Base-by-base conservation (phyloP, 2,113 vertebrate genomes). In the Hemicordylus capensis region DNA sequence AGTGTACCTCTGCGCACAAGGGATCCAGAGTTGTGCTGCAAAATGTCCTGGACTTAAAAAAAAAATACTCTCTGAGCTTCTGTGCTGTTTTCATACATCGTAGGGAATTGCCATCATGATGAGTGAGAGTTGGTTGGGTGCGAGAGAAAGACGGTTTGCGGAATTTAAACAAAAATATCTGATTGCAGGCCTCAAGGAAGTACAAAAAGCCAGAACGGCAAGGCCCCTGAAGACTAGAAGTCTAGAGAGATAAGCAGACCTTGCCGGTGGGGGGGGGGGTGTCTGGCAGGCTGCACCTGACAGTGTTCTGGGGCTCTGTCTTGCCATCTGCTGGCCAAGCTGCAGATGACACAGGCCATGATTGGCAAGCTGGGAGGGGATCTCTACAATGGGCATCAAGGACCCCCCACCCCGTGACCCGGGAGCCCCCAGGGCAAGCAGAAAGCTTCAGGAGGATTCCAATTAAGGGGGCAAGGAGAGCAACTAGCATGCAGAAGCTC, bases 211-310 rank as follows among this genome's bases (percentile, higher is more conserved):
- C 51, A 34, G 9, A 37, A 24, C 24, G 73, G 70, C 39, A 83
- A 15, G 59, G 44, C 19, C 48, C 61, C 76, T 37, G 12, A 4
- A 3, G 39, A 19, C 39, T 54, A 48, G n/a, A n/a, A 70, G 61
- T 12, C 61, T n/a, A 42, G 31, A 48, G 39, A 83, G 73, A 83
- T 83, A 83, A 83, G 82, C 82, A 84, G 82, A 31, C 82, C 82
- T 83, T 46, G 58, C n/a, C 3, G 26, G 2, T 17, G 42, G 39
- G 42, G 10, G 3, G n/a, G 44, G 10, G 6, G 8, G 12, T 0
- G 42, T 6, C 22, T 37, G 34, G 72, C 73, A 44, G 19, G 34
- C 37, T 10, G 6, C 6, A 2, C 4, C 1, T 15, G 42, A 42
- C n/a, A 17, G n/a, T 46, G 37, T 58, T 26, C 42, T 76, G n/a